phyloP scores from a whole-genome alignment of 1,140 invertebrate genomes.

The Pseudomyrmex concolor region DNA sequence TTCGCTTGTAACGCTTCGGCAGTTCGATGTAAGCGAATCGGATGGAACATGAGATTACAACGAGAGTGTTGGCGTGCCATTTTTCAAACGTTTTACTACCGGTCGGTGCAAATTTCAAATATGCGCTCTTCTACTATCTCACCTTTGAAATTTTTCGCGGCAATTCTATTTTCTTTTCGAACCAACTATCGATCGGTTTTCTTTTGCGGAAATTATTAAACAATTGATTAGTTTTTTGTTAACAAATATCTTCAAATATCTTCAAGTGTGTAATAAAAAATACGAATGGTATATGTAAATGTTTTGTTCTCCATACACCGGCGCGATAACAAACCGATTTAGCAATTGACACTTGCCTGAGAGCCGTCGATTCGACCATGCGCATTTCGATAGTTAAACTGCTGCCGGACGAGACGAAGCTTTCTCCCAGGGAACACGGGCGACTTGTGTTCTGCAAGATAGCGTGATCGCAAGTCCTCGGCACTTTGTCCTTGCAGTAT shows the following conservation, averaged over 20 bases:
- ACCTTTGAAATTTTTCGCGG: neutral
- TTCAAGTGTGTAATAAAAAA: neutral
- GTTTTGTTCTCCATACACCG: neutral
- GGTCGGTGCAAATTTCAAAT: neutral
- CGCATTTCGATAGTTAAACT: conserved; percentile 92
- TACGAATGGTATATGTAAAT: neutral
- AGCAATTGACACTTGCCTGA: conserved; percentile 87
- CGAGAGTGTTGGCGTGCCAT: conserved; percentile 7
- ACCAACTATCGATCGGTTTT: neutral
- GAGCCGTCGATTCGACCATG: conserved; percentile 92
- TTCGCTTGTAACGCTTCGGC: conserved; percentile 11
- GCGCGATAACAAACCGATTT: neutral
- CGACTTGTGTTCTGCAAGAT: conserved; percentile 87
- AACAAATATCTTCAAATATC: neutral
- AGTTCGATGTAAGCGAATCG: conserved; percentile 59
- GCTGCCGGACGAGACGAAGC: conserved; percentile 92
- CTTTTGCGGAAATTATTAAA: neutral
- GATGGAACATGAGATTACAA: conserved; percentile 33
- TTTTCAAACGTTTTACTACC: neutral
- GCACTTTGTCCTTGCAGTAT: conserved; percentile 91
- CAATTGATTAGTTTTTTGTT: neutral
- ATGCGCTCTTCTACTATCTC: neutral
- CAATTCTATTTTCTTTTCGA: neutral
- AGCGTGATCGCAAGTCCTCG: conserved; percentile 91
- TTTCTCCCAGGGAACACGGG: conserved; percentile 92